Base-by-base conservation (phyloP, 2,797 vertebrate genomes). In the Lepus townsendii region DNA sequence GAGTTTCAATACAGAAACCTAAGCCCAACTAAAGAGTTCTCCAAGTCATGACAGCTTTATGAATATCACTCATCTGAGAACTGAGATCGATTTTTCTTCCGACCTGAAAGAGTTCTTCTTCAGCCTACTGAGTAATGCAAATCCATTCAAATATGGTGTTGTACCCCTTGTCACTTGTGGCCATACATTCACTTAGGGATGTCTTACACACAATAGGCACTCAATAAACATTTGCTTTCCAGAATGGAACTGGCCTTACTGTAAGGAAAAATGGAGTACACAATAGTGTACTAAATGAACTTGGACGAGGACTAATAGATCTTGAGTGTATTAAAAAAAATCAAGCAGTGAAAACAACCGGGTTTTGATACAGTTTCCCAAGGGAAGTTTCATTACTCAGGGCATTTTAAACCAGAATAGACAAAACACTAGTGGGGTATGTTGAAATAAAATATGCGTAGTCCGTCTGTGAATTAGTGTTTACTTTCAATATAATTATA, bases 401-500 rank as follows among this genome's bases (percentile, higher is more conserved):
- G 93, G 68, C 63, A 85, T 96, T 97, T 97, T 76, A 95, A 96
- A 95, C 63, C 52, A 95, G 88, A 95, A 90, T 68, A 97, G 97
- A 97, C 95, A 94, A 96, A 97, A 97, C 93, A 96, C 94, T 95
- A 94, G 95, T 94, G 90, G 95, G 86, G 60, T 92, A 96, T 97
- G 96, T 93, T 97, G 95, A 97, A 97, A 96, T 97, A 96, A 97
- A 97, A 96, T 96, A 97, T 96, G 97, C 80, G 54, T 95, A 95
- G 96, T 93, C 97, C 38, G 96, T 97, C 97, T 97, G 95, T 96
- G 97, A 96, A 97, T 97, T 97, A 95, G 96, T 97, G 95, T 97
- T 97, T 97, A 97, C 97, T 97, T 97, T 96, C 96, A 97, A 96
- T 97, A 97, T 97, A 97, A 97, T 97, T 97, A 96, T 96, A 97